phyloP scores from a whole-genome alignment of 2,797 vertebrate species.

The Myiotriccus ornatus region DNA sequence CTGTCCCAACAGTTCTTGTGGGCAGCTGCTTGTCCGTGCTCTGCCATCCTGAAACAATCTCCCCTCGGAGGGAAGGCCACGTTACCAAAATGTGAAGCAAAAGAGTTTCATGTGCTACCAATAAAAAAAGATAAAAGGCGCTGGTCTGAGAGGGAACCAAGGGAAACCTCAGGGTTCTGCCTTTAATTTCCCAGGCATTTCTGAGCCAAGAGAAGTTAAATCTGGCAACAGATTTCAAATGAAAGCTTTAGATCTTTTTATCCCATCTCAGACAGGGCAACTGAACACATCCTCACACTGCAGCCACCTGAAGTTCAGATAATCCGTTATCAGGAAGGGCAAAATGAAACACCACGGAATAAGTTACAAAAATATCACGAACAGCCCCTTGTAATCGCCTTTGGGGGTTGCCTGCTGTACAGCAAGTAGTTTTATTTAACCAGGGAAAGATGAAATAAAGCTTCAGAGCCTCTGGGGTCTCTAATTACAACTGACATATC shows the following conservation, averaged over 20 bases:
- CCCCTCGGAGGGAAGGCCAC: neutral
- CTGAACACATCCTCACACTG: neutral
- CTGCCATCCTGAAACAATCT: slow-evolving; percentile 3
- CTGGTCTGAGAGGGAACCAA: slow-evolving; percentile 11
- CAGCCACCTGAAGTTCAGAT: neutral
- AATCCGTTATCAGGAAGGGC: neutral
- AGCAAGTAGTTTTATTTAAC: neutral
- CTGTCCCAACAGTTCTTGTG: neutral
- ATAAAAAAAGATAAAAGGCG: slow-evolving; percentile 25
- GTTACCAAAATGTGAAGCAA: neutral
- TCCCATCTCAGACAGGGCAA: neutral
- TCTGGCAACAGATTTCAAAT: neutral
- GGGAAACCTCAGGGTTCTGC: slow-evolving; percentile 46
- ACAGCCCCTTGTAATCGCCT: neutral
- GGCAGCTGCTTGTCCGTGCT: neutral
- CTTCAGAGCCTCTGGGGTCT: neutral
- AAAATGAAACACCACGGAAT: neutral
- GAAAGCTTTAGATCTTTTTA: slow-evolving; percentile 18
- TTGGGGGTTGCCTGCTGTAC: neutral
- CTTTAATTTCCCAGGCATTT: slow-evolving; percentile 38
- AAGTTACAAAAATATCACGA: neutral
- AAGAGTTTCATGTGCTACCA: slow-evolving; percentile 28
- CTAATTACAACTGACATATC: neutral
- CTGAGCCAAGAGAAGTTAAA: slow-evolving; percentile 33
- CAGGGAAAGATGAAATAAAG: neutral